Evolutionary conservation across 1,140 invertebrate genomes (phyloP), one percentile per base, ranked within the genome.

Genomic region (Vollenhovia emeryi): DNA sequence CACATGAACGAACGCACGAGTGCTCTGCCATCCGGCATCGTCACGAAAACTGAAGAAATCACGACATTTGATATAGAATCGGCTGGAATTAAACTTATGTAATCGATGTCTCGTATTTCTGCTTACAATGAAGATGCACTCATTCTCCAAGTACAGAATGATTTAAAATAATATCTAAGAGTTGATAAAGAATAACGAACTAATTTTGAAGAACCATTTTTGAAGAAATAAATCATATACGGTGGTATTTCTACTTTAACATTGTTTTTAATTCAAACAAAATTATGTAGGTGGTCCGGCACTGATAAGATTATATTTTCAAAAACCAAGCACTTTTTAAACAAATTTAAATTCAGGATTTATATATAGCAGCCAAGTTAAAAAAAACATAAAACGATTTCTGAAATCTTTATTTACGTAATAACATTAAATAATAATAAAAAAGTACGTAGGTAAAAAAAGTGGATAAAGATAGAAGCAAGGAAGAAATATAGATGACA

Each of bases 41-140:
- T 74, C 79, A 82, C 79, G 66, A n/a, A 59, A 82, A 43, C 48
- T n/a, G 60, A 64, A 18, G 15, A n/a, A 45, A 74, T 55, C 79
- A 59, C 52, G 68, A 82, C 27, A 74, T 82, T 73, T 71, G 36
- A 36, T 82, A 48, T 73, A 59, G 9, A 13, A 13, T 59, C 40
- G 13, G 11, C 36, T 74, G 30, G 74, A 82, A 74, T 82, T 82
- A 73, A 82, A 59, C 68, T 73, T 71, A 82, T 27, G 18, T 71
- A 57, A 59, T 55, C 69, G 27, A 43, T n/a, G 13, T 74, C 21
- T 45, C 13, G 5, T 59, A 36, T 82, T 59, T 48, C n/a, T 55
- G 15, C 13, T 69, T 57, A 74, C 8, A 15, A 74, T 57, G 15
- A 74, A 57, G 15, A 74, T 74, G n/a, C 30, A 73, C 13, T 52